Conservation (phyloP, 37 sponge, comb jelly and placozoan species). For the Crambe crambe region DNA sequence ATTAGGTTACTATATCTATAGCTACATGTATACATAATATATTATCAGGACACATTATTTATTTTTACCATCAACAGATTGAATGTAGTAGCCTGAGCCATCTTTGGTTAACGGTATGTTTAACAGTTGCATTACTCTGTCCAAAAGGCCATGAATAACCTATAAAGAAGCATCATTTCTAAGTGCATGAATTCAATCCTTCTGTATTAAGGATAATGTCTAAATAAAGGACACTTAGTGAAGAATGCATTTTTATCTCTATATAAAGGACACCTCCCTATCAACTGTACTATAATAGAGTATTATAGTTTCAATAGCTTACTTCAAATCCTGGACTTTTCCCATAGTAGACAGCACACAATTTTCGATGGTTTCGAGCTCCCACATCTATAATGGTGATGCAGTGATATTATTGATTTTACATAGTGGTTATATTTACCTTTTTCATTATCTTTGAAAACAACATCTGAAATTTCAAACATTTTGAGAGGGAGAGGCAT, state of each 20-base stretch:
- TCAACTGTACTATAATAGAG: no score
- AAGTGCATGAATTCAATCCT: no score
- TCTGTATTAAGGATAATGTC: no score
- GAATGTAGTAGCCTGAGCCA: slow-evolving; percentile 59
- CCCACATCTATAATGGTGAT: slow-evolving; percentile 90
- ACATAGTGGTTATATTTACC: no score
- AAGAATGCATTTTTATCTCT: no score
- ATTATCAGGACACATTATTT: no score
- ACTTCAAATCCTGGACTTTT: slow-evolving; percentile 97
- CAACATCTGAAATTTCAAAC: slow-evolving; percentile 96
- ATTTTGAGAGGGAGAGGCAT: slow-evolving; percentile 91
- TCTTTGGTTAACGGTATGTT: slow-evolving; percentile 53
- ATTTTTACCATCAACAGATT: slow-evolving; percentile 56
- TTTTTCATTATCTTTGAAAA: slow-evolving; percentile 53
- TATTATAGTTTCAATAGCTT: not conserved
- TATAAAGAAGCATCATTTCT: no score
- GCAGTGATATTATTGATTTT: no score
- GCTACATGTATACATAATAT: no score
- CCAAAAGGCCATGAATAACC: slow-evolving; percentile 93
- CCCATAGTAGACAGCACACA: slow-evolving; percentile 90
- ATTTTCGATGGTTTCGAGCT: slow-evolving; percentile 69
- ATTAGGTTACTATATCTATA: no score
- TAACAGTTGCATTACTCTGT: slow-evolving; percentile 80
- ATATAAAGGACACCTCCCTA: no score
- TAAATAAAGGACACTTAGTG: no score